These are phyloP conservation scores for Pollenia amentaria DNA, from an alignment of 2,888 invertebrate genomes.

Conservation along the genomic window DNA sequence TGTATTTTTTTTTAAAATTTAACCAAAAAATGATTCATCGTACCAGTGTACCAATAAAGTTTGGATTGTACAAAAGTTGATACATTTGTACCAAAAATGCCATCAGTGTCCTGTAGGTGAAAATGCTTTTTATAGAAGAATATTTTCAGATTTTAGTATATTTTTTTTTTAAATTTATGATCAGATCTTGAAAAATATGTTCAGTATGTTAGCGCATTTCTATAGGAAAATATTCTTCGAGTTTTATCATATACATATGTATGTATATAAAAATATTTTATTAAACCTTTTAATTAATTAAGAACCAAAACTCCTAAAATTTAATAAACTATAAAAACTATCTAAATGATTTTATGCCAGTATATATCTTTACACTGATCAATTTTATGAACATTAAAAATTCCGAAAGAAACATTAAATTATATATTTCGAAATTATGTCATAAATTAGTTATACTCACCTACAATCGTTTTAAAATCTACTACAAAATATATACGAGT, in stretches of 20 bases:
- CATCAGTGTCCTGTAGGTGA: too few relatives aligned
- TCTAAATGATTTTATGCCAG: background rate
- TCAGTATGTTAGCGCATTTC: background rate
- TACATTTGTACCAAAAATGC: too few relatives aligned
- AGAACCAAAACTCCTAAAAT: background rate
- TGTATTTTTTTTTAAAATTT: too few relatives aligned
- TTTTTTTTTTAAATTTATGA: too few relatives aligned
- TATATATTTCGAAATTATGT: constrained; percentile 31
- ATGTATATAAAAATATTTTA: too few relatives aligned
- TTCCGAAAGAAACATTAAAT: background rate
- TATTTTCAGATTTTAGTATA: too few relatives aligned
- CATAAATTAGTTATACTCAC: constrained; percentile 50
- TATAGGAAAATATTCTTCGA: background rate
- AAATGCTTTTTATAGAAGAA: too few relatives aligned
- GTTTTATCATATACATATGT: too few relatives aligned
- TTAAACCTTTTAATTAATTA: background rate
- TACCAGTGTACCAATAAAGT: too few relatives aligned
- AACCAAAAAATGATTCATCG: too few relatives aligned
- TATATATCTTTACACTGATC: background rate
- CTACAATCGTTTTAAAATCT: background rate
- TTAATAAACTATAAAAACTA: background rate
- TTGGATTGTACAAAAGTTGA: too few relatives aligned
- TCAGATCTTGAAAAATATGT: background rate
- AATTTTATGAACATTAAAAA: background rate
- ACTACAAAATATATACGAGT: constrained; percentile 2